Evolutionary conservation across 2,888 invertebrate species (phyloP), one percentile per base, ranked within the genome.

Genomic region (Hymenopus coronatus): DNA sequence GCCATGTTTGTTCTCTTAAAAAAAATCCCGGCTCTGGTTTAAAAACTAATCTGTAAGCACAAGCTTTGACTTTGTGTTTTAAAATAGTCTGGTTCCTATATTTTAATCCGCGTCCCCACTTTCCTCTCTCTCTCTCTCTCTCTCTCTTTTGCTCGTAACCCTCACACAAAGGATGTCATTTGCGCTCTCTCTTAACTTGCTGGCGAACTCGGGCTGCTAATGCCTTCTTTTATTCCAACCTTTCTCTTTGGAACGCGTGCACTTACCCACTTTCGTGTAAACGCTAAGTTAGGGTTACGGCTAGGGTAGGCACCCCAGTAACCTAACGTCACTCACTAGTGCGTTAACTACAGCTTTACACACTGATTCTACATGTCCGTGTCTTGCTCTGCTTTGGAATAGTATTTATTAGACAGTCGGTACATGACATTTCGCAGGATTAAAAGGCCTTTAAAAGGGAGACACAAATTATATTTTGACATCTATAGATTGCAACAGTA

Each of bases 81-180:
- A 27, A 85, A 85, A 85, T 46, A 85, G 85, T 85, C 85, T 25
- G 28, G 86, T 70, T 86, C 28, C 85, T 54, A 54, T 85, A 85
- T 54, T 54, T 25, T 85, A 54, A 54, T 54, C 81, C 28, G 25
- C 54, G 54, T 70, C 20, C 54, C 15, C 14, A 8, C 46, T 46
- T 46, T 14, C 14, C 46, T 46, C 46, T 6, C n/a, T n/a, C n/a
- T n/a, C n/a, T 6, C 28, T 28, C 7, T 27, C 3, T 70, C 30
- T 27, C 86, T 85, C 28, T 85, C 28, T 85, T 28, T 28, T 20
- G 40, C 25, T 70, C 28, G 28, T 28, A 86, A 70, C 70, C 46
- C 81, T 54, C 81, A 86, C 30, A 86, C 86, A 86, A 86, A 86
- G 86, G 86, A 86, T 86, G 86, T 86, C 54, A 86, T 70, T 86